phyloP scores from a whole-genome alignment of 2,113 vertebrate species.

The Proterorhinus semilunaris region DNA sequence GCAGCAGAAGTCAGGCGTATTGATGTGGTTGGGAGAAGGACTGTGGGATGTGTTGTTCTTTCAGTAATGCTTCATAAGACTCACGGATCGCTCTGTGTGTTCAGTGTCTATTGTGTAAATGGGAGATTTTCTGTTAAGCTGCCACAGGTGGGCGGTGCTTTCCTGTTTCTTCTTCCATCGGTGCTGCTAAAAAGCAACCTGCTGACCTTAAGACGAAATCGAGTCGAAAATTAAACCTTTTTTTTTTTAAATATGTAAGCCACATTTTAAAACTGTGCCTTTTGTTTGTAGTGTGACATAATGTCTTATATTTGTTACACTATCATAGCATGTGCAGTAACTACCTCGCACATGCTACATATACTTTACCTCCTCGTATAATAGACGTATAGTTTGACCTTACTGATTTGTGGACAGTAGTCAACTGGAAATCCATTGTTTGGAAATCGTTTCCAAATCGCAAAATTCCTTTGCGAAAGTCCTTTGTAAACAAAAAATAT shows the following conservation, averaged over 20 bases:
- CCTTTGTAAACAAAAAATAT: too few relatives aligned
- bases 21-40: slow-evolving; percentile 72
- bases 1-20: slow-evolving; percentile 55
- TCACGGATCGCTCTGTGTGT: slow-evolving; percentile 59
- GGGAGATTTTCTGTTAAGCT: slow-evolving; percentile 46
- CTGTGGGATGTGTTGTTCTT: slow-evolving; percentile 72
- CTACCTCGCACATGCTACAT: too few relatives aligned
- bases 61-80: slow-evolving; percentile 59
- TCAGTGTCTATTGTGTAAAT: slow-evolving; percentile 38
- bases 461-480: too few relatives aligned
- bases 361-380: too few relatives aligned
- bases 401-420: too few relatives aligned
- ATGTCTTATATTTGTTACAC: too few relatives aligned
- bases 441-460: too few relatives aligned
- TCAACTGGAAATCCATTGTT: too few relatives aligned
- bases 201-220: slow-evolving; percentile 11
- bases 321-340: too few relatives aligned
- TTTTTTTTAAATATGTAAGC: background rate
- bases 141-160: slow-evolving; percentile 58
- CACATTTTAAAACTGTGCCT: background rate
- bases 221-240: background rate
- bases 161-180: slow-evolving; percentile 39
- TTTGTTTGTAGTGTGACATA: background rate
- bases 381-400: too few relatives aligned
- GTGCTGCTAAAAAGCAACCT: slow-evolving; percentile 45